Conservation (phyloP, 2,888 invertebrate genomes). For the Tuberolachnus salignus region DNA sequence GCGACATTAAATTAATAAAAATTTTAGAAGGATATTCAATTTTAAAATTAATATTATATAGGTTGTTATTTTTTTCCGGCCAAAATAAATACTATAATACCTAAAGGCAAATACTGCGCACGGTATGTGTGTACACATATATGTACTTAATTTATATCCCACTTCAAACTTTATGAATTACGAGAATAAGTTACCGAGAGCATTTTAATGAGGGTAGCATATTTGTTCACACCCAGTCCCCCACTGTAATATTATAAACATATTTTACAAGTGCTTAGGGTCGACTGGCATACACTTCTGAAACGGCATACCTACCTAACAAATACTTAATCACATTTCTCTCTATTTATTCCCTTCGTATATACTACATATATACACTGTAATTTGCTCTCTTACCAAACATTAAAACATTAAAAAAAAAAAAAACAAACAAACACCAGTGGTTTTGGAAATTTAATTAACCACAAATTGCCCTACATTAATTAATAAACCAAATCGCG, state of each 20-base stretch:
- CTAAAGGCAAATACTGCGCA: background rate
- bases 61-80: too few species aligned
- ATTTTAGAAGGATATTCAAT: too few species aligned
- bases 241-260: conserved; percentile 40
- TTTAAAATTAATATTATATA: too few species aligned
- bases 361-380: background rate
- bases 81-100: too few species aligned
- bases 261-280: conserved; percentile 43
- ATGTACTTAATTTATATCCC: conserved; percentile 31
- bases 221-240: conserved; percentile 41
- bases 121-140: conserved; percentile 10
- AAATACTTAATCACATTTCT: conserved; percentile 32
- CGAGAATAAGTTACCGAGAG: conserved; percentile 25
- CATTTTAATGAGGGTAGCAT: conserved; percentile 43
- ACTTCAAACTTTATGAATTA: conserved; percentile 35
- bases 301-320: conserved; percentile 37
- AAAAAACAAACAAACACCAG: conserved; percentile 12
- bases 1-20: too few species aligned
- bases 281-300: conserved; percentile 16
- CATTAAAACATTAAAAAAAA: too few species aligned
- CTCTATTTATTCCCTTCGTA: background rate
- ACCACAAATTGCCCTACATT: conserved; percentile 13
- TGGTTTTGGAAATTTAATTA: conserved; percentile 24
- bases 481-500: background rate
- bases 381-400: conserved; percentile 28